Conservation (phyloP, 2,797 vertebrate genomes). For the Lutjanus argentimaculatus region DNA sequence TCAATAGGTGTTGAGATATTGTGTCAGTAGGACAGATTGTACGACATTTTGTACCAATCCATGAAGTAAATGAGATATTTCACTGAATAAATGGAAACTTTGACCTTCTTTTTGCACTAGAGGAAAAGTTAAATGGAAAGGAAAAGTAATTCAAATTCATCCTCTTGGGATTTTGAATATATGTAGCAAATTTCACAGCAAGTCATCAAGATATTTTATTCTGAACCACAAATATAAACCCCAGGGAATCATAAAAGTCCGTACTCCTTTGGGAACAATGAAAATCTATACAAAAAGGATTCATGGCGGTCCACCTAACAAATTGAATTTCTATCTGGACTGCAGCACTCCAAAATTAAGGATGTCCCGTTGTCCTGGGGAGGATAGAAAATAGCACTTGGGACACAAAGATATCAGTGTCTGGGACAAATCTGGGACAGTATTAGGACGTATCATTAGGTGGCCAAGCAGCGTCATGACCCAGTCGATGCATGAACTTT, state of each 20-base stretch:
- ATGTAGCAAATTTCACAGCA: not conserved
- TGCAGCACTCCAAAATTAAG: too few species aligned
- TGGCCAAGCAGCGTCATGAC: too few species aligned
- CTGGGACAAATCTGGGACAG: too few species aligned
- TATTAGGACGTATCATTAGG: too few species aligned
- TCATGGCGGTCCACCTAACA: not conserved
- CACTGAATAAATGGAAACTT: not conserved
- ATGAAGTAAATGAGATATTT: not conserved
- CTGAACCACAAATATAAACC: not conserved
- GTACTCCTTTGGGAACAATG: not conserved
- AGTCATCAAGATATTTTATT: not conserved
- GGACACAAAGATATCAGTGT: too few species aligned
- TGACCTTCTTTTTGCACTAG: not conserved
- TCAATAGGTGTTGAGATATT: not conserved
- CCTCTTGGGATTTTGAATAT: not conserved
- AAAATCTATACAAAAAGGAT: not conserved
- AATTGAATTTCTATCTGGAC: not conserved
- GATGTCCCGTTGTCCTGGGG: too few species aligned
- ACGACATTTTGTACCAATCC: not conserved
- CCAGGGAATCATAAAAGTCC: not conserved
- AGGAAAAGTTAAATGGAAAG: not conserved
- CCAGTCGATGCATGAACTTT: too few species aligned
- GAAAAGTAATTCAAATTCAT: not conserved
- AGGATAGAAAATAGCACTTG: too few species aligned
- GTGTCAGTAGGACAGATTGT: not conserved